Percentiles rank a stretch among this genome's conserved stretches.
phyloP scores from a whole-genome alignment of 2,797 vertebrate genomes.

The Spatula clypeata region DNA sequence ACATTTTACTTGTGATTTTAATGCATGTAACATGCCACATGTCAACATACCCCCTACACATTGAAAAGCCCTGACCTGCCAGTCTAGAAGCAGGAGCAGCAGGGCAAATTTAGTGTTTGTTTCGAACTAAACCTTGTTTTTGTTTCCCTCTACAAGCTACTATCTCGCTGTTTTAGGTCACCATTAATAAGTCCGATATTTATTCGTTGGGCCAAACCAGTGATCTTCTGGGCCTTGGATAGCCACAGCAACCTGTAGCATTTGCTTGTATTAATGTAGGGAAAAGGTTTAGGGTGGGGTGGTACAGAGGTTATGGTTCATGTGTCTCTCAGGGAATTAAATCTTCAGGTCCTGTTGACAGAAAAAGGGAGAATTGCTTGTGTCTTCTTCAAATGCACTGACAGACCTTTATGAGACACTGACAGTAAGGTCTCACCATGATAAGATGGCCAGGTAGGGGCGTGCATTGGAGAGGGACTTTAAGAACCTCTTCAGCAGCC shows the following conservation, averaged over 20 bases:
- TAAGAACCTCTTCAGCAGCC: not conserved
- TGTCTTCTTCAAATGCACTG: not conserved
- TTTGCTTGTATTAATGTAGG: not conserved
- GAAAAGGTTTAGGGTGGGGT: not conserved
- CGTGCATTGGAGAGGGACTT: fast-evolving
- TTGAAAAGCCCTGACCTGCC: not conserved
- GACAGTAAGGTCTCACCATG: not conserved
- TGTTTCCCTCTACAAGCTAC: not conserved
- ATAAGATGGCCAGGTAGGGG: not conserved
- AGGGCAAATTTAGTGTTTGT: not conserved
- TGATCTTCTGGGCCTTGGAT: not conserved
- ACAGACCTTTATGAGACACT: not conserved
- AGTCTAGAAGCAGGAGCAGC: not conserved
- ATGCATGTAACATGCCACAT: not conserved
- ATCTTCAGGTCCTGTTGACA: not conserved
- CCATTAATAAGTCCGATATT: not conserved
- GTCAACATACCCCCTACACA: not conserved
- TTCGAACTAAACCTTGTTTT: not conserved
- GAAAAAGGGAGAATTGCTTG: not conserved
- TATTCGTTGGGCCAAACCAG: not conserved
- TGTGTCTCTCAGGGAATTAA: not conserved
- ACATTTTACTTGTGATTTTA: not conserved
- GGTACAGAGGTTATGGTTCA: not conserved
- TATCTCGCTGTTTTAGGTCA: not conserved
- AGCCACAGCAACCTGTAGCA: not conserved